These are phyloP conservation scores for Phyllopteryx taeniolatus DNA, from an alignment of 2,113 vertebrate genomes.

Conservation along the genomic window DNA sequence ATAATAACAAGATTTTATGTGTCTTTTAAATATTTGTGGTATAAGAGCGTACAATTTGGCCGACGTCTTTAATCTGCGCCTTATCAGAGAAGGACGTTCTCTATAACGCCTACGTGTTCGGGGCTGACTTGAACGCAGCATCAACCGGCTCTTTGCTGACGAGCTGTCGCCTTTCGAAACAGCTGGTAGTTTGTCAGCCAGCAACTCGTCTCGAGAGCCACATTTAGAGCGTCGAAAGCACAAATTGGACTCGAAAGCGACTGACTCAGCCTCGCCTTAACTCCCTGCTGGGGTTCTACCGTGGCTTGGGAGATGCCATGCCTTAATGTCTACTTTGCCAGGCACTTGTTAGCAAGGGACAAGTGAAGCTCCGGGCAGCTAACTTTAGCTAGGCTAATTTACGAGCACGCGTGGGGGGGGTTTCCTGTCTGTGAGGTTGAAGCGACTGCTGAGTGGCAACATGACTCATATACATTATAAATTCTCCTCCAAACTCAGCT, in stretches of 20 bases:
- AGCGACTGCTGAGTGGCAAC: slow-evolving; percentile 13
- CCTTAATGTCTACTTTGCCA: slow-evolving; percentile 28
- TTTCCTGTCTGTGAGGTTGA: background rate
- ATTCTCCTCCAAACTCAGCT: slow-evolving; percentile 96
- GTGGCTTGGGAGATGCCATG: slow-evolving; percentile 33
- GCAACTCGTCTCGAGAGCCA: slow-evolving; percentile 8
- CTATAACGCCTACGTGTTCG: background rate
- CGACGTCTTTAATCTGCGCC: background rate
- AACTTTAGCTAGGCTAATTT: slow-evolving; percentile 46
- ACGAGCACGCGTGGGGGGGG: slow-evolving; percentile 10
- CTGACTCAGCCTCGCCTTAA: background rate
- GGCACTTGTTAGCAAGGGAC: slow-evolving; percentile 21
- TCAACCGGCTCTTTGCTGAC: slow-evolving; percentile 51
- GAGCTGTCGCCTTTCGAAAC: slow-evolving; percentile 63
- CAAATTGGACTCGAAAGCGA: slow-evolving; percentile 15
- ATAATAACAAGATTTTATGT: background rate
- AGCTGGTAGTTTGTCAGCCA: slow-evolving; percentile 65
- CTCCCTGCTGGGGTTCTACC: background rate
- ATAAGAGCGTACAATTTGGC: background rate
- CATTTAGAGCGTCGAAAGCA: slow-evolving; percentile 40
- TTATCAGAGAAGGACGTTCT: background rate
- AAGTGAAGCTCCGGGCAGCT: slow-evolving; percentile 31
- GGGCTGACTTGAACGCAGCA: slow-evolving; percentile 45
- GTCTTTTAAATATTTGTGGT: background rate
- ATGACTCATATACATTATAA: slow-evolving; percentile 98